Evolutionary conservation across 23 tunicate species (phyloP), one percentile per base, ranked within the genome.

Genomic region (Oikopleura dioica): DNA sequence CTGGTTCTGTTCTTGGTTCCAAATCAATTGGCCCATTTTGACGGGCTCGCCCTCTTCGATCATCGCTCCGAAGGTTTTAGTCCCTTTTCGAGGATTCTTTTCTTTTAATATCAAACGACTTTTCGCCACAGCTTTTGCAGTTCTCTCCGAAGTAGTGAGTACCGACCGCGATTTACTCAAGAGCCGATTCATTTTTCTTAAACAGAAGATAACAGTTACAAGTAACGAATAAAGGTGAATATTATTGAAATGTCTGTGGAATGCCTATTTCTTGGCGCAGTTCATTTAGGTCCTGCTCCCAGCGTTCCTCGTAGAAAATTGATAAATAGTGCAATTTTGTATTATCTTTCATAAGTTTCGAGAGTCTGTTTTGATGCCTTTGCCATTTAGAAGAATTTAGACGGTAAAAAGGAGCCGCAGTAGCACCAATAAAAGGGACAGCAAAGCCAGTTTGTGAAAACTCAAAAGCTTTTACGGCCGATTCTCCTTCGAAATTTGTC

Each of bases 401-500:
- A 9, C 55, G 55, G 16, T 44, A 44, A 9, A 44, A 44, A 44
- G 55, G 55, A 44, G 55, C 55, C 9, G 16, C 9, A 44, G 55
- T 44, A 44, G 55, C 55, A 44, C 55, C 55, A 44, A 44, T 16
- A 9, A 44, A 44, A 16, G 55, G 55, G 16, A 44, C 55, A 16
- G 55, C 55, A 9, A 44, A 16, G 16, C 55, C 55, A 44, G 55
- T 44, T 44, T 44, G 55, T 9, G 55, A 44, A 44, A 44, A 44
- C 16, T 44, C 55, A 16, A 44, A 44, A 44, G 55, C 55, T 44
- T 44, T 91, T 0, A 91, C 97, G 24, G 59, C 86, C 23, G 85
- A 86, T 44, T 91, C 97, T 35, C 97, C 97, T 0, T 78, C 68
- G 38, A 82, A 37, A 55, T 86, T 85, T 9, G 97, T 86, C n/a